Evolutionary conservation across 2,888 invertebrate genomes (phyloP).

Genomic region (Polyploca ridens): DNA sequence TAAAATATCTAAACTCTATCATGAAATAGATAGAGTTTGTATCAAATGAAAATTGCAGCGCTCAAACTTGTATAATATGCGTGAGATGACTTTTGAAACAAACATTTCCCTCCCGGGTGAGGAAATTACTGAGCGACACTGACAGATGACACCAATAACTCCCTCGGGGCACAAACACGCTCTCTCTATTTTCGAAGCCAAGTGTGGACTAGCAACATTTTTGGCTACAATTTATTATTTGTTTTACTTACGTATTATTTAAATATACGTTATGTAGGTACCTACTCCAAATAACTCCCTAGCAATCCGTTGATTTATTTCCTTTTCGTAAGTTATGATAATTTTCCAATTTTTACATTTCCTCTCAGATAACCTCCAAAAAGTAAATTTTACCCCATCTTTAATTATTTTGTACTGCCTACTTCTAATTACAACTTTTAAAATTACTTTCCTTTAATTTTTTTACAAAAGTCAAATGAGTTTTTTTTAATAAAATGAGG

Average conservation of each 20-base stretch:
- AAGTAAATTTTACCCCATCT: slow-evolving; percentile 57
- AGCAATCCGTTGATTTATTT: slow-evolving; percentile 14
- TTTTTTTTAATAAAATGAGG: slow-evolving; percentile 29
- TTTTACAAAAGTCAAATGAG: slow-evolving; percentile 52
- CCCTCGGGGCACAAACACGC: slow-evolving; percentile 60
- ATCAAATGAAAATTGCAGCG: slow-evolving; percentile 39
- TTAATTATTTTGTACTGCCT: slow-evolving; percentile 50
- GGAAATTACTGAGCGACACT: slow-evolving; percentile 76
- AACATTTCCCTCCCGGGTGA: slow-evolving; percentile 65
- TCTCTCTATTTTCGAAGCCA: slow-evolving; percentile 55
- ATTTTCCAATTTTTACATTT: slow-evolving; percentile 30
- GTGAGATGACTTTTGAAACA: slow-evolving; percentile 71
- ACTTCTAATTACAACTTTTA: slow-evolving; percentile 45
- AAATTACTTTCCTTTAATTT: slow-evolving; percentile 56
- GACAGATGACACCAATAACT: slow-evolving; percentile 79
- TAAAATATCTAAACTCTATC: slow-evolving; percentile 6
- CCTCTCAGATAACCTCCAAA: slow-evolving; percentile 43
- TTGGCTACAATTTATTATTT: slow-evolving; percentile 9
- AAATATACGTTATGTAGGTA: slow-evolving; percentile 12
- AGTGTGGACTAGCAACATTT: slow-evolving; percentile 43
- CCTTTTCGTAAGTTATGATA: slow-evolving; percentile 16
- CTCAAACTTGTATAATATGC: slow-evolving; percentile 57
- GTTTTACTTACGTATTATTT: slow-evolving; percentile 15
- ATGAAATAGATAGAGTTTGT: slow-evolving; percentile 7
- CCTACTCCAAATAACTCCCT: slow-evolving; percentile 7